These are phyloP conservation scores for Ianthella basta DNA, from an alignment of 37 sponge, comb jelly and placozoan genomes.

Conservation along the genomic window DNA sequence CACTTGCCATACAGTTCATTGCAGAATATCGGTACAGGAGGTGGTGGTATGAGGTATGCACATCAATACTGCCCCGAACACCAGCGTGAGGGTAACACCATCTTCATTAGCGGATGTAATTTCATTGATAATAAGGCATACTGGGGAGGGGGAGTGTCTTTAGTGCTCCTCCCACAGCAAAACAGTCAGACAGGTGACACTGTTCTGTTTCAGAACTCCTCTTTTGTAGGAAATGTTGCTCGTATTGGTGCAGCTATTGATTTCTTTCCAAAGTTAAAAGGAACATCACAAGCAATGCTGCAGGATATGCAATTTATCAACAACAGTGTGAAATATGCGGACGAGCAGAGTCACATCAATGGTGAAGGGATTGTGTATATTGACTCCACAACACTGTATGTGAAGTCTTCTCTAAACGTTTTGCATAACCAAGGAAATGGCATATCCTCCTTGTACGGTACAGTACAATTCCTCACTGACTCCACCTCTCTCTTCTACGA, in stretches of 20 bases:
- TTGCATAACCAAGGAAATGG: constrained; percentile 1
- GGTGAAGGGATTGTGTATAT: constrained; percentile 19
- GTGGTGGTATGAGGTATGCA: constrained; percentile 9
- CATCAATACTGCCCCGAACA: not conserved
- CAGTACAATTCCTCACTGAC: not conserved
- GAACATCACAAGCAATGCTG: not conserved
- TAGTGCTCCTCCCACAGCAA: not conserved
- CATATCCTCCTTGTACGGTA: not conserved
- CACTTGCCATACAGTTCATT: not conserved
- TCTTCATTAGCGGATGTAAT: not conserved
- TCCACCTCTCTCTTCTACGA: not conserved
- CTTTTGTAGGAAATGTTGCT: constrained; percentile 8
- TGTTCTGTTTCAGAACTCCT: not conserved
- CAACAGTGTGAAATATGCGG: not conserved
- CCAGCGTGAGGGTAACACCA: not conserved
- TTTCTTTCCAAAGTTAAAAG: not conserved
- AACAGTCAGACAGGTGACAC: too few relatives aligned
- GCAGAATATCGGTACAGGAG: not conserved
- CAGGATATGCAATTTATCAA: not conserved
- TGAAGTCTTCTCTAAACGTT: not conserved
- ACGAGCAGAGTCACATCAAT: not conserved
- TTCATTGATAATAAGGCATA: not conserved
- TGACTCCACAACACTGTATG: not conserved
- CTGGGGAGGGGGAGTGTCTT: constrained; percentile 7
- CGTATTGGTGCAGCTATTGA: constrained; percentile 18